Conservation (phyloP, 2,888 invertebrate species). For the Amblyjoppa fuscipennis region DNA sequence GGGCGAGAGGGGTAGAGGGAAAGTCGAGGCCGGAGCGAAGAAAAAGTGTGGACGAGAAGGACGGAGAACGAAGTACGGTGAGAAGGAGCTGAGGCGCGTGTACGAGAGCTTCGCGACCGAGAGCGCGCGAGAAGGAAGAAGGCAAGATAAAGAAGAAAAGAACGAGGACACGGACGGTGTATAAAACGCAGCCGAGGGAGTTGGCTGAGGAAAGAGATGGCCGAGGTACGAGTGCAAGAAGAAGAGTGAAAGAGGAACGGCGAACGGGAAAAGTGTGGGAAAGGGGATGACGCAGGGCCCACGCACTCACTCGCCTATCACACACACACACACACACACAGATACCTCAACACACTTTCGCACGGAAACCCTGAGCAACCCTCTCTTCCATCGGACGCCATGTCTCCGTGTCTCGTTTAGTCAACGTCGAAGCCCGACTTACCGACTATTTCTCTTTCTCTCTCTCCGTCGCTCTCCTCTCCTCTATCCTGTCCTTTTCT, state of each 20-base stretch:
- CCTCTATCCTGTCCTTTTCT: constrained; percentile 44
- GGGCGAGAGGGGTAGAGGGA: constrained; percentile 19
- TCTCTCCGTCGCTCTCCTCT: constrained; percentile 34
- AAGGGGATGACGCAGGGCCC: constrained; percentile 30
- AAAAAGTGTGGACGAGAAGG: constrained; percentile 70
- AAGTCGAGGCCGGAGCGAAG: constrained; percentile 53
- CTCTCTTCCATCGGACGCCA: constrained; percentile 76
- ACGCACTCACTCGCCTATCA: constrained; percentile 22
- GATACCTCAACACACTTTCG: constrained; percentile 20
- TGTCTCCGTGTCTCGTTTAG: constrained; percentile 81
- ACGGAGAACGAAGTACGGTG: constrained; percentile 40
- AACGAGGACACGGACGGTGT: constrained; percentile 70
- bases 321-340: neutral
- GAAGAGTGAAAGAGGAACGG: constrained; percentile 32
- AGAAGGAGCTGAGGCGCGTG: constrained; percentile 14
- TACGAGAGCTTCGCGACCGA: constrained; percentile 30
- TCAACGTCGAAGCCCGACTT: constrained; percentile 80
- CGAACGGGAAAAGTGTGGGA: constrained; percentile 45
- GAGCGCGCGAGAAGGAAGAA: constrained; percentile 39
- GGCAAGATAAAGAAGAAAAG: constrained; percentile 44
- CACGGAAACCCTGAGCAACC: constrained; percentile 13
- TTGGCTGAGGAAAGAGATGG: neutral
- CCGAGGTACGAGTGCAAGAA: constrained; percentile 2
- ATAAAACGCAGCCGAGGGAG: constrained; percentile 68
- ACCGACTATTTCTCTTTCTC: constrained; percentile 68